Base-by-base conservation (phyloP, 2,797 vertebrate genomes). In the Morus bassanus region DNA sequence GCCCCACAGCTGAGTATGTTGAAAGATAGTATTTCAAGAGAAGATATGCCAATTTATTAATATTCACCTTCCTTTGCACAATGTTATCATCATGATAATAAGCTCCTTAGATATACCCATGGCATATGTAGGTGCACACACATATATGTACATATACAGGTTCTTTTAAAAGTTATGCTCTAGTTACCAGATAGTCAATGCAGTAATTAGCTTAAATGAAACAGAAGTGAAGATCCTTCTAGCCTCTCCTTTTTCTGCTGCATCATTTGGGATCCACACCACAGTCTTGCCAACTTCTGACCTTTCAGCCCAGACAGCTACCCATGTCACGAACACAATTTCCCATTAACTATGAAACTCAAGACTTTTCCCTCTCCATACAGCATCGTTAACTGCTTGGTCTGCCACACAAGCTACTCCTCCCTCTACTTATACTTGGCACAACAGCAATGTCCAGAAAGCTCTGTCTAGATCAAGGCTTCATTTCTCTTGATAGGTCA, bases 291-390 rank as follows among this genome's bases (percentile, higher is more conserved):
- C 35, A 85, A 79, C 72, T 87, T 85, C 75, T 88, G 82, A 91
- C 88, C 91, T 96, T 95, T 91, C 74, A 95, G 86, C 23, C 73
- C 70, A 79, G 75, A 67, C 59, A 69, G 53, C 51, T 90, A 82
- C 23, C 85, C 63, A 45, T 0, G 0, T 24, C 53, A 74, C 50
- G 30, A 91, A 73, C 35, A 92, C 28, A 27, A 85, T 28, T 63
- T 90, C 22, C 11, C 43, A 43, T 31, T 76, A 78, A 75, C 67
- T 76, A 18, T 8, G 39, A 83, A 88, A 50, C 28, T 81, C 24
- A 10, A 72, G 67, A 61, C 21, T 31, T 69, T 25, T 65, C 41
- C 21, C 41, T 72, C n/a, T 70, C 28, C 50, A 18, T 4, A 33
- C 5, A 69, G 39, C 59, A 72, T 8, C 12, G 0, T 33, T 73